phyloP scores from a whole-genome alignment of 2,797 vertebrate genomes.

The Sternotherus odoratus region DNA sequence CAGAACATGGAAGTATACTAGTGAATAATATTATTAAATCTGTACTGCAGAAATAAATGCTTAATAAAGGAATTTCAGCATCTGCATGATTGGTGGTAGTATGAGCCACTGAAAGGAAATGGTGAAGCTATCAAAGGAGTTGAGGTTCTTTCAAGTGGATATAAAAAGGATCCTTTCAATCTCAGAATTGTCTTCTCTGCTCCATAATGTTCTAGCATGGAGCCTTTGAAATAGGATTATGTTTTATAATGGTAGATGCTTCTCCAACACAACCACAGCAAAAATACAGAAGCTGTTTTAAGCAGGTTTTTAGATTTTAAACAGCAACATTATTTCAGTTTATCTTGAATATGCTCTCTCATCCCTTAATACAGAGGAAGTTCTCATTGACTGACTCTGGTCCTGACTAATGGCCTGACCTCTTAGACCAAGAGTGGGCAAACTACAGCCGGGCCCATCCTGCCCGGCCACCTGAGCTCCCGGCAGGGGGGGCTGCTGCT shows the following conservation, averaged over 20 bases:
- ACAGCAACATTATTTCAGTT: neutral
- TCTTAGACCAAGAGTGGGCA: neutral
- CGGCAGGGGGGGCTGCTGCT: too few species aligned
- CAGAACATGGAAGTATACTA: slow-evolving; percentile 55
- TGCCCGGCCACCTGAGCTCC: too few species aligned
- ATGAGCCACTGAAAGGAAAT: slow-evolving; percentile 52
- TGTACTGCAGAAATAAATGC: slow-evolving; percentile 59
- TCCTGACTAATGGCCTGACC: neutral
- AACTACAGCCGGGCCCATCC: too few species aligned
- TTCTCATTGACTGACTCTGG: neutral
- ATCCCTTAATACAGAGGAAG: neutral
- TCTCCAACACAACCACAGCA: neutral
- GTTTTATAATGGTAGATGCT: neutral
- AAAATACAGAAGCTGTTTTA: slow-evolving; percentile 38
- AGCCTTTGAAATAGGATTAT: neutral
- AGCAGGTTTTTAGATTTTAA: neutral
- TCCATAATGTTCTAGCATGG: neutral
- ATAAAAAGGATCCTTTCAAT: neutral
- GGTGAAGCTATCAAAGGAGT: slow-evolving; percentile 24
- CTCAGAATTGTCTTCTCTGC: neutral
- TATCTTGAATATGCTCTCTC: slow-evolving; percentile 38
- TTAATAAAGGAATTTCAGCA: slow-evolving; percentile 42
- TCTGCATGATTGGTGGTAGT: slow-evolving; percentile 4
- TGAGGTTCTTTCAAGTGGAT: neutral
- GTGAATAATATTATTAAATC: slow-evolving; percentile 50